These are phyloP conservation scores for Bellardia bayeri DNA, from an alignment of 2,888 invertebrate species.

Conservation along the genomic window DNA sequence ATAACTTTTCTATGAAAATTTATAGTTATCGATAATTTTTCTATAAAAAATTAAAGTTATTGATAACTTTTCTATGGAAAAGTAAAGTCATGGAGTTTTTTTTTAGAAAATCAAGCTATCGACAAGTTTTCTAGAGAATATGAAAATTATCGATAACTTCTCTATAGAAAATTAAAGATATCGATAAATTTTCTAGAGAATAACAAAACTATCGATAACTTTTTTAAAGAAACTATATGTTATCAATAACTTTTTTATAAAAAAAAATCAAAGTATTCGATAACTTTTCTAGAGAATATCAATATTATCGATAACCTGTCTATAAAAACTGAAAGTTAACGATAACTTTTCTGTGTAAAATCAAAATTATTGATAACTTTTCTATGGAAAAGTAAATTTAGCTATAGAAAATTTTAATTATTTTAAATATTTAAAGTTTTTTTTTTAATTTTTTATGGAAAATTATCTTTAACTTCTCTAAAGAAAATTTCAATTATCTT, in stretches of 20 bases:
- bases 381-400: background rate
- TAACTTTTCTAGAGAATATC: too few species aligned
- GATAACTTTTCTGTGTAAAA: too few species aligned
- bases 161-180: background rate
- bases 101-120: constrained; percentile 9
- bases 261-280: too few species aligned
- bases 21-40: constrained; percentile 1
- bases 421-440: background rate
- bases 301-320: too few species aligned
- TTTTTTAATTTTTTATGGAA: background rate
- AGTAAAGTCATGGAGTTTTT: background rate
- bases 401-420: background rate
- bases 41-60: background rate
- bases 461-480: background rate
- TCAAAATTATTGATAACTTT: background rate
- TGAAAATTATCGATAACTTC: background rate
- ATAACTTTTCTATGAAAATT: background rate
- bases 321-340: too few species aligned
- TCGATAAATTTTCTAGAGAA: constrained; percentile 12
- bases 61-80: background rate
- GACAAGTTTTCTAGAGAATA: background rate
- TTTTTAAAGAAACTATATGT: too few species aligned
- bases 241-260: too few species aligned
- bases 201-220: background rate
- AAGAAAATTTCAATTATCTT: background rate